Percentiles rank a stretch among this genome's conserved stretches.
Evolutionary conservation across 1,140 invertebrate species (phyloP).

Genomic region (Cherax destructor): DNA sequence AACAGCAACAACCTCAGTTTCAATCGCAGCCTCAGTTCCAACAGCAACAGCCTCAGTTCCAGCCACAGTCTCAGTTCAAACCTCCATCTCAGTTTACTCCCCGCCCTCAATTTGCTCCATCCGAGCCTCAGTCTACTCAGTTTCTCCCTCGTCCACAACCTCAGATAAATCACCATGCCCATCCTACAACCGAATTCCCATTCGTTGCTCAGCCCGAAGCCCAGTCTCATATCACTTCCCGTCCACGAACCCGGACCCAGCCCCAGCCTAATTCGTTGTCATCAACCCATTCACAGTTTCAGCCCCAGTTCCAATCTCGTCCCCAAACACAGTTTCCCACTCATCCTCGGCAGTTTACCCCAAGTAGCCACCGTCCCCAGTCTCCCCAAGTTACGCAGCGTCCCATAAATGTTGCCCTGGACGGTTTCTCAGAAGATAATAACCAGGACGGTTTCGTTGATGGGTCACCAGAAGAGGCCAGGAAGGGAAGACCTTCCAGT

Average conservation of each 20-base stretch:
- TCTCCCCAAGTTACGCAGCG: conserved; percentile 11
- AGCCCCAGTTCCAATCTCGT: background rate
- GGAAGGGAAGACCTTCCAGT: conserved; percentile 2
- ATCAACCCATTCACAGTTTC: background rate
- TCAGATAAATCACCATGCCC: background rate
- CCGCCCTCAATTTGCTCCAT: background rate
- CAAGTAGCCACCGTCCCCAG: background rate
- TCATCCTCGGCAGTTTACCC: background rate
- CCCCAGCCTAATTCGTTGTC: background rate
- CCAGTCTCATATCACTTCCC: conserved; percentile 3
- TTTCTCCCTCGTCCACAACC: background rate
- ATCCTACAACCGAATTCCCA: background rate
- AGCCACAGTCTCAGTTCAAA: background rate
- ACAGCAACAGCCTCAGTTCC: background rate
- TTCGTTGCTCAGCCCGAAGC: background rate
- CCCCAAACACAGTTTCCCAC: background rate
- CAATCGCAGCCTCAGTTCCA: background rate
- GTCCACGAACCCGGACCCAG: background rate
- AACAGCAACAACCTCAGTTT: background rate
- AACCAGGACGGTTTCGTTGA: conserved; percentile 59
- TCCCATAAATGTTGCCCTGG: conserved; percentile 16
- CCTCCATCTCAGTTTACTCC: background rate
- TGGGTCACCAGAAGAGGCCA: conserved; percentile 8
- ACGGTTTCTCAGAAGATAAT: conserved; percentile 18
- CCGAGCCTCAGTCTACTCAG: background rate